Percentiles rank a stretch among this genome's conserved stretches.
Evolutionary conservation across 2,797 vertebrate species (phyloP).

Genomic region (Spatula versicolor): DNA sequence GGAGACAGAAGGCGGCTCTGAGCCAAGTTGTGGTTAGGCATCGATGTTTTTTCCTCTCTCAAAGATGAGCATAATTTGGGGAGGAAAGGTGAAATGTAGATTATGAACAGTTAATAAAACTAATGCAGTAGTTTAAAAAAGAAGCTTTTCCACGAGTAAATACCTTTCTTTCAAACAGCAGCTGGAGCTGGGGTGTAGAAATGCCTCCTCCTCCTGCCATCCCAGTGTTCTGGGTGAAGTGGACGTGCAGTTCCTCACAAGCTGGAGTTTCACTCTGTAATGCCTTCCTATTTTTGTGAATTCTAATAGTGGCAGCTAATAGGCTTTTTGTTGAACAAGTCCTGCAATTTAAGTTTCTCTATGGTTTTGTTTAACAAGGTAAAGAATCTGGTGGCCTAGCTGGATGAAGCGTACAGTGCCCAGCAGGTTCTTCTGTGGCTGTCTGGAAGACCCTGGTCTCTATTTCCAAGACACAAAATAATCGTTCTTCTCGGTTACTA

Average conservation of each 20-base stretch:
- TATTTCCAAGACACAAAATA: neutral
- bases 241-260: neutral
- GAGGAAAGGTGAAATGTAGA: constrained; percentile 77
- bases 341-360: no score
- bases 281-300: neutral
- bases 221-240: rapidly evolving
- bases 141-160: constrained; percentile 44
- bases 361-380: neutral
- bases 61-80: constrained; percentile 64
- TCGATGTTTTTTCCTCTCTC: neutral
- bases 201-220: neutral
- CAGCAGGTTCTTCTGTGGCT: neutral
- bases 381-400: neutral
- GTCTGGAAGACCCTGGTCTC: neutral
- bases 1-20: neutral
- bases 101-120: constrained; percentile 86
- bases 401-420: neutral
- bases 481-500: neutral
- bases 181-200: neutral
- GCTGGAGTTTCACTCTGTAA: neutral
- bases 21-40: constrained; percentile 58
- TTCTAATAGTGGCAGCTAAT: neutral
- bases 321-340: neutral
- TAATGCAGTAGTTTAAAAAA: constrained; percentile 86
- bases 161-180: neutral